A percentile compares a stretch with the other conserved stretches of the same genome.
phyloP scores from a whole-genome alignment of 2,113 vertebrate genomes.

The Empidonax alnorum region DNA sequence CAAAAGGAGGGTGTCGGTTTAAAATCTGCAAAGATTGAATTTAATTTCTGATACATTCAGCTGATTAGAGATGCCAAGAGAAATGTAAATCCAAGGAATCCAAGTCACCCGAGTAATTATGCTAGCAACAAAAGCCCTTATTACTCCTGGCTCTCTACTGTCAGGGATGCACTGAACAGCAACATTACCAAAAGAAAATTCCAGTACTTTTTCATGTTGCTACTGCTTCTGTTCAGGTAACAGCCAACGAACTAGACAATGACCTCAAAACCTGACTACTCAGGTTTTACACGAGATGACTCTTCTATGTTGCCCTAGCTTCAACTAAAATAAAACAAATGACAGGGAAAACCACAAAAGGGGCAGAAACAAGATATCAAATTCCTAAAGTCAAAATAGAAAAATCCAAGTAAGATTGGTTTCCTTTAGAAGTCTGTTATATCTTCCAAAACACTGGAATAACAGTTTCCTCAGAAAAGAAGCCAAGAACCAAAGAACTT shows the following conservation, averaged over 20 bases:
- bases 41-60: background rate
- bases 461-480: background rate
- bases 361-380: background rate
- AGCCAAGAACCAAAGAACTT: background rate
- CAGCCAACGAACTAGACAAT: background rate
- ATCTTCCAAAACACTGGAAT: background rate
- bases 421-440: background rate
- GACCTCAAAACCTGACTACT: background rate
- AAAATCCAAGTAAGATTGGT: background rate
- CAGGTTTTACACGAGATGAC: background rate
- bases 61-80: background rate
- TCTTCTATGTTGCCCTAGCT: background rate
- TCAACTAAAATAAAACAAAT: background rate
- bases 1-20: constrained; percentile 96
- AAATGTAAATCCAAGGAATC: background rate
- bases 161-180: background rate
- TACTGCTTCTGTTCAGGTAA: background rate
- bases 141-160: background rate
- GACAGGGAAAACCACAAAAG: background rate
- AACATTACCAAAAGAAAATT: background rate
- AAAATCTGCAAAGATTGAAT: constrained; percentile 84
- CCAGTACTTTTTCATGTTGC: background rate
- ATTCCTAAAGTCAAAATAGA: background rate
- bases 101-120: background rate
- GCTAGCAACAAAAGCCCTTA: background rate